Conservation (phyloP, 2,797 vertebrate genomes). For the Sebastes ruberrimus region DNA sequence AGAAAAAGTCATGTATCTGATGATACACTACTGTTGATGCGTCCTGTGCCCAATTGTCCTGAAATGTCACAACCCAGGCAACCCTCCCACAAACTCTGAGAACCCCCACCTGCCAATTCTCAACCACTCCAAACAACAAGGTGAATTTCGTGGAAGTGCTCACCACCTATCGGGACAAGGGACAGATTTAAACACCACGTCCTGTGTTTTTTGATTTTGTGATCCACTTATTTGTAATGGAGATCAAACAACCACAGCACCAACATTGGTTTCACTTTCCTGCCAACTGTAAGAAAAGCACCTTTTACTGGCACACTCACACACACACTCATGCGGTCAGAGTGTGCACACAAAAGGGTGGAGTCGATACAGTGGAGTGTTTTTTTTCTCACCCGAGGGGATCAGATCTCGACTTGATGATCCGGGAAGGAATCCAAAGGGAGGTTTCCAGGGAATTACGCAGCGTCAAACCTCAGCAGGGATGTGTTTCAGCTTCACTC, state of each 20-base stretch:
- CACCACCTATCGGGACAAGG: too few relatives aligned
- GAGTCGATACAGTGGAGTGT: conserved; percentile 40
- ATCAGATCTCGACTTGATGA: conserved; percentile 32
- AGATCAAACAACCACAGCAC: background rate
- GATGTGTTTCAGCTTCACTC: too few relatives aligned
- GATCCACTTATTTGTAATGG: background rate
- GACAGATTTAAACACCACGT: too few relatives aligned
- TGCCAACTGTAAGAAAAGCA: background rate
- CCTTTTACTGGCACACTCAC: background rate
- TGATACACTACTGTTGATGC: too few relatives aligned
- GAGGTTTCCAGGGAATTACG: background rate
- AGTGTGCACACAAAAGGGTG: conserved; percentile 52
- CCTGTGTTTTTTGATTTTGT: too few relatives aligned
- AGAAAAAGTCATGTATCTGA: too few relatives aligned
- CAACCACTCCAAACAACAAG: too few relatives aligned
- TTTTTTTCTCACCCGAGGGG: background rate
- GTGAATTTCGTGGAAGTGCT: too few relatives aligned
- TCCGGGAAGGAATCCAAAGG: background rate
- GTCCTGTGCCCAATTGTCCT: too few relatives aligned
- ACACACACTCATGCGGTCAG: background rate
- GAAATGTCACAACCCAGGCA: too few relatives aligned
- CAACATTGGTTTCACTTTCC: background rate
- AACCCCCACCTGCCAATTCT: too few relatives aligned
- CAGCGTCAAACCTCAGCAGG: background rate
- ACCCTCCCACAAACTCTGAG: too few relatives aligned